Evolutionary conservation across 2,113 vertebrate genomes (phyloP).

Genomic region (Pomatostomus ruficeps): DNA sequence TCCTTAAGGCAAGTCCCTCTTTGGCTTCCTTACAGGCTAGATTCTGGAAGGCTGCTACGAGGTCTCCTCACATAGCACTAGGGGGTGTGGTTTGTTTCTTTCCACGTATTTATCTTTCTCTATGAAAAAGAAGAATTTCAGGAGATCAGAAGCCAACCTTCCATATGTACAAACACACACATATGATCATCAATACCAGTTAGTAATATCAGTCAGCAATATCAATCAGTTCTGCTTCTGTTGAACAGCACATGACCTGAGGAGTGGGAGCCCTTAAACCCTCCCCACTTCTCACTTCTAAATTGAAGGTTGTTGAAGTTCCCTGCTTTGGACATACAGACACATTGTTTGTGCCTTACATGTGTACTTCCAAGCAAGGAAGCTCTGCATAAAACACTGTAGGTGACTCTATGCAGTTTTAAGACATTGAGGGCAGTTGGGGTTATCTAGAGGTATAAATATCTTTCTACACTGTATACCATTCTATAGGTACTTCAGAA

Average conservation of each 20-base stretch:
- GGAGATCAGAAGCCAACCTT: background rate
- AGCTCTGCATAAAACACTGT: background rate
- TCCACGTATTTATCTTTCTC: background rate
- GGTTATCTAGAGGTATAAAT: background rate
- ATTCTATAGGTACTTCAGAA: background rate
- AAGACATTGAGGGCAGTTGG: rapidly evolving
- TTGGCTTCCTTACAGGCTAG: background rate
- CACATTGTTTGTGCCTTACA: background rate
- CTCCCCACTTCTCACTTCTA: background rate
- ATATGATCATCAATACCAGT: background rate
- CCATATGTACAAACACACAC: rapidly evolving
- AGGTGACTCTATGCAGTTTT: background rate
- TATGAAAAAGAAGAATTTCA: background rate
- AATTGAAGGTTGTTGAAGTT: background rate
- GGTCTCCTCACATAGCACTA: background rate
- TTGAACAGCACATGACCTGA: background rate
- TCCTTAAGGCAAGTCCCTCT: background rate
- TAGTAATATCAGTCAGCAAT: background rate
- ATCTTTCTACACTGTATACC: background rate
- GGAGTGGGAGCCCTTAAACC: background rate
- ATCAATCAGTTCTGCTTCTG: background rate
- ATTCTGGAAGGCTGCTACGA: background rate
- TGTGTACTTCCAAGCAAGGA: background rate
- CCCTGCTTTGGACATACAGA: background rate
- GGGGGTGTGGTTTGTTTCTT: background rate